Evolutionary conservation across 2,113 vertebrate species (phyloP).

Genomic region (Neogobius melanostomus): DNA sequence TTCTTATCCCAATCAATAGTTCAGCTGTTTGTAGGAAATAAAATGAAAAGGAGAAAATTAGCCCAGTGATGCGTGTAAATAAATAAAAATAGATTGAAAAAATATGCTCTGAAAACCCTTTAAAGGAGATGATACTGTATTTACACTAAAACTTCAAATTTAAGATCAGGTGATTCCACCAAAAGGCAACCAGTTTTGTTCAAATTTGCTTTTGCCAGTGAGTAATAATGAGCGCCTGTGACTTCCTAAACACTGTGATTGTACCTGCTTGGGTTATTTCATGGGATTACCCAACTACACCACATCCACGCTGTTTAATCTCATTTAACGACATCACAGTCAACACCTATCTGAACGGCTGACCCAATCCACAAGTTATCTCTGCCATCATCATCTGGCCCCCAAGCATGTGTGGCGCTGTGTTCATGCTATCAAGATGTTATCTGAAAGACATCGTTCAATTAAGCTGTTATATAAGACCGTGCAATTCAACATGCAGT

Average conservation of each 20-base stretch:
- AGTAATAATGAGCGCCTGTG: slow-evolving; percentile 1
- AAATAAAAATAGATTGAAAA: no score
- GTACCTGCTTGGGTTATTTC: slow-evolving; percentile 51
- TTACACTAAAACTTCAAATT: no score
- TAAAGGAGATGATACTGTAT: no score
- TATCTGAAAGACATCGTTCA: slow-evolving; percentile 33
- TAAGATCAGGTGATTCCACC: no score
- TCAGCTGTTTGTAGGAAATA: no score
- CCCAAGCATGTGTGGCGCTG: neutral
- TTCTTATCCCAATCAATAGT: no score
- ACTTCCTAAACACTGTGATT: slow-evolving; percentile 38
- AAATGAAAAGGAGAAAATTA: no score
- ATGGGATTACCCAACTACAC: slow-evolving; percentile 52
- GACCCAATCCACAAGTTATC: slow-evolving; percentile 68
- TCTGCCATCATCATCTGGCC: slow-evolving; percentile 34
- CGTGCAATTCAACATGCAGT: slow-evolving; percentile 32
- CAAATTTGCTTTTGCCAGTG: neutral
- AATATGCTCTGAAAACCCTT: no score
- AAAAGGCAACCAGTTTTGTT: neutral
- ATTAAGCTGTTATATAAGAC: slow-evolving; percentile 19
- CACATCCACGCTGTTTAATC: slow-evolving; percentile 55
- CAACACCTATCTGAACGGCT: slow-evolving; percentile 53
- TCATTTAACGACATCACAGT: slow-evolving; percentile 67
- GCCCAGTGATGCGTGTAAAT: no score
- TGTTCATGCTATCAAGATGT: slow-evolving; percentile 15